Percentiles rank a stretch among this genome's conserved stretches.
Conservation (phyloP, 2,888 invertebrate species). For the Dolichopus griseipennis region DNA sequence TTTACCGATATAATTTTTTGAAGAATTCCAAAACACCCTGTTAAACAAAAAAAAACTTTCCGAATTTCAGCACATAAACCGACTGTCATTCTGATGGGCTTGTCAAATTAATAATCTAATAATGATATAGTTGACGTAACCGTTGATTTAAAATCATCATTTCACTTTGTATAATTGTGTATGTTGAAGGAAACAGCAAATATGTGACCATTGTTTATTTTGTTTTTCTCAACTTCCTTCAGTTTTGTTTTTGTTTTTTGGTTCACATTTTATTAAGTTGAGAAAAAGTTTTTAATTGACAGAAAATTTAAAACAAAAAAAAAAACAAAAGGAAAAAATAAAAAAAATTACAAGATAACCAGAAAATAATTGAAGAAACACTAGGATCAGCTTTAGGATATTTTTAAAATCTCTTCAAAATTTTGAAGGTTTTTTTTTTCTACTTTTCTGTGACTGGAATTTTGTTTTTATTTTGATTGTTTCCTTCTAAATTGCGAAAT, state of each 20-base stretch:
- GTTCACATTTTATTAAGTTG: background rate
- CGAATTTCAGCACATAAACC: background rate
- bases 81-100: background rate
- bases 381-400: background rate
- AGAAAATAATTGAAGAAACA: background rate
- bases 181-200: background rate
- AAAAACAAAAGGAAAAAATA: background rate
- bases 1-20: too few relatives aligned
- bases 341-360: background rate
- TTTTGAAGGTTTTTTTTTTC: too few relatives aligned
- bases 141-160: background rate
- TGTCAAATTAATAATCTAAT: background rate
- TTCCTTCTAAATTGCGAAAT: too few relatives aligned
- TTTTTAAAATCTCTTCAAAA: background rate
- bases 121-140: background rate
- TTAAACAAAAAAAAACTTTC: too few relatives aligned
- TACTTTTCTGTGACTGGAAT: too few relatives aligned
- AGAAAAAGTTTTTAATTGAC: background rate
- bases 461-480: too few relatives aligned
- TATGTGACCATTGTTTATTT: background rate
- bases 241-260: too few relatives aligned
- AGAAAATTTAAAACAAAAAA: background rate
- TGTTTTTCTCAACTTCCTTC: background rate
- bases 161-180: too few relatives aligned
- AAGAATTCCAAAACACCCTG: too few relatives aligned